Conservation (phyloP, 2,888 invertebrate genomes). For the Gnatocerus cornutus region DNA sequence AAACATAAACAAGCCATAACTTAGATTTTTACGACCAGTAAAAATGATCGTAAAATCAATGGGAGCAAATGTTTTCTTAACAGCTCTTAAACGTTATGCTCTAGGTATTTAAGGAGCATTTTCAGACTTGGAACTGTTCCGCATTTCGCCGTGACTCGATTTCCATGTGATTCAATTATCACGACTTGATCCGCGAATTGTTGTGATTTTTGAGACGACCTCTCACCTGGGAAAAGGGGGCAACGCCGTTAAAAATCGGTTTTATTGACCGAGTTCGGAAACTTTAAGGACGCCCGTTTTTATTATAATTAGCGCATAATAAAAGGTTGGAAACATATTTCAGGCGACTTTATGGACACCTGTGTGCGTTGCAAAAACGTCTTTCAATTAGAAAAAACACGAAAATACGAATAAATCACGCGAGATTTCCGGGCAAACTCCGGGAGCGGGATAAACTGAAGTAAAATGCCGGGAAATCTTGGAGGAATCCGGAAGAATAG, state of each 20-base stretch:
- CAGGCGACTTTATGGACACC: background rate
- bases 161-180: constrained; percentile 67
- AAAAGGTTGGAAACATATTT: background rate
- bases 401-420: no score
- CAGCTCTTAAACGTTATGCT: constrained; percentile 54
- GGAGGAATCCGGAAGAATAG: no score
- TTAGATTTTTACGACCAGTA: constrained; percentile 71
- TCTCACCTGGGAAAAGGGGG: constrained; percentile 21
- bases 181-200: constrained; percentile 58
- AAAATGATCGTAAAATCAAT: constrained; percentile 71
- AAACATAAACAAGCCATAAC: constrained; percentile 72
- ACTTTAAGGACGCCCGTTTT: background rate
- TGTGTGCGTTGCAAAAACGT: no score
- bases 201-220: constrained; percentile 14
- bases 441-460: no score
- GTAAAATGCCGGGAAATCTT: no score
- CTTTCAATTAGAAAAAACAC: no score
- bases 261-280: background rate
- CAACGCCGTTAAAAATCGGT: background rate
- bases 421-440: no score
- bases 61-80: constrained; percentile 65
- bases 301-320: background rate
- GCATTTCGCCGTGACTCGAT: constrained; percentile 66
- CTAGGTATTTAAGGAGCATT: constrained; percentile 55
- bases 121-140: constrained; percentile 55